Base-by-base conservation (phyloP, 2,888 invertebrate genomes). In the Orchesella flavescens region DNA sequence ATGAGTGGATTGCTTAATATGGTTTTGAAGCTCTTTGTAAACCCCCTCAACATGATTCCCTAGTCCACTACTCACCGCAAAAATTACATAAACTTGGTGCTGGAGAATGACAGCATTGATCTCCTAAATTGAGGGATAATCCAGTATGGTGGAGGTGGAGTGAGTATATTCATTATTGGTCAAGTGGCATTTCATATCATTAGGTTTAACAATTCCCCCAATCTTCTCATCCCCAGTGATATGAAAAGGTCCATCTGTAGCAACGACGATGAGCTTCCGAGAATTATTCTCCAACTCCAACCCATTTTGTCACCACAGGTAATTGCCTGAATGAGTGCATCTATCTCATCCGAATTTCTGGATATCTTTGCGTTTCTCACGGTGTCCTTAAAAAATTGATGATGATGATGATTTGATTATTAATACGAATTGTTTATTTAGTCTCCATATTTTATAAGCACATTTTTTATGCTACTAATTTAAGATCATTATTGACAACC, bases 181-280 rank as follows among this genome's bases (percentile, higher is more conserved):
- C 90, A 97, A 92, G 90, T 98, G 97, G 89, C 98, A 98, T 72
- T 92, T 90, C 0, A 97, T 97, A 90, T 98, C 98, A 89, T 98
- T 98, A 0, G 97, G 97, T 89, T 95, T 95, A 10, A 97, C 94
- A 74, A 97, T 96, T 72, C 97, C 97, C 78, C 96, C 96, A 57
- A 97, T 96, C 92, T 98, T 98, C 89, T 99, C 99, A 91, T 99
- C 99, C n/a, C 99, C 99, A 82, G 99, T 99, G 91, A 97, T 98
- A 91, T 99, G 99, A 91, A 99, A 99, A n/a, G 97, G 96, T 17
- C 98, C 98, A 91, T 99, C 99, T 0, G 99, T 99, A 13, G 99
- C 98, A 12, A 87, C 55, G 0, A 99, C 97, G 17, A 99, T 92
- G 89, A 99, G 93, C 87, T 97, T 94, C 87, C 99, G 93, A 10